A percentile compares a stretch with the other conserved stretches of the same genome.
These are phyloP conservation scores for Steinernema feltiae DNA, from an alignment of 1,140 invertebrate genomes.

Conservation along the genomic window DNA sequence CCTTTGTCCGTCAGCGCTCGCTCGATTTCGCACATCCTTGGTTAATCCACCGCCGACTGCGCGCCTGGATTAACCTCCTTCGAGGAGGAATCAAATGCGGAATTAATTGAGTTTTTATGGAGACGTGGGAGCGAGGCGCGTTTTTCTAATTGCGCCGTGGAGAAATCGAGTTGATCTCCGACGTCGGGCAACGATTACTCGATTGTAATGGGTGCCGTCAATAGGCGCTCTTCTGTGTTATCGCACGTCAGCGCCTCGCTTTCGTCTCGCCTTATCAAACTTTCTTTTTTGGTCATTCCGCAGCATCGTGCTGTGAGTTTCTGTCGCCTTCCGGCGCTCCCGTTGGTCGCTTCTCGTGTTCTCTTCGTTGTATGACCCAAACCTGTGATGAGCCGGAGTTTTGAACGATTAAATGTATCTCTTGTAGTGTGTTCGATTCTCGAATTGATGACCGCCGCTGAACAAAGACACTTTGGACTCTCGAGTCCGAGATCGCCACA, in stretches of 20 bases:
- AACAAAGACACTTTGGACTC: too few relatives aligned
- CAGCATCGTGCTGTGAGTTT: too few relatives aligned
- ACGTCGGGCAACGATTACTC: not conserved
- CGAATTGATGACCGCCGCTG: too few relatives aligned
- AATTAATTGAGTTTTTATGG: constrained; percentile 7
- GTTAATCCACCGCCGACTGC: not conserved
- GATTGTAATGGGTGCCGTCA: not conserved
- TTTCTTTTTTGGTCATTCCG: too few relatives aligned
- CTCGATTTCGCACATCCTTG: not conserved
- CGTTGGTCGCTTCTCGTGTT: not conserved
- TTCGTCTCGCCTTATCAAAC: not conserved
- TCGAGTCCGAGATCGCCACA: too few relatives aligned
- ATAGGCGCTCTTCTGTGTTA: not conserved
- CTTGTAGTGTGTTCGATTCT: too few relatives aligned
- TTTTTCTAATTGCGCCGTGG: not conserved
- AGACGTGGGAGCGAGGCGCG: not conserved
- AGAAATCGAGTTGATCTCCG: not conserved
- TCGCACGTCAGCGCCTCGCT: not conserved
- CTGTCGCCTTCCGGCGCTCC: not conserved
- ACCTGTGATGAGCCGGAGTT: too few relatives aligned
- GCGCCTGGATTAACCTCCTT: constrained; percentile 4
- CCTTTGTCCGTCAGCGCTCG: not conserved
- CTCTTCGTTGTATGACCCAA: too few relatives aligned
- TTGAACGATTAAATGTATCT: too few relatives aligned
- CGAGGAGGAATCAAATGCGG: not conserved